Percentiles rank a stretch among this genome's conserved stretches.
Conservation (phyloP, 2,888 invertebrate species). For the Drosophila kuntzei region DNA sequence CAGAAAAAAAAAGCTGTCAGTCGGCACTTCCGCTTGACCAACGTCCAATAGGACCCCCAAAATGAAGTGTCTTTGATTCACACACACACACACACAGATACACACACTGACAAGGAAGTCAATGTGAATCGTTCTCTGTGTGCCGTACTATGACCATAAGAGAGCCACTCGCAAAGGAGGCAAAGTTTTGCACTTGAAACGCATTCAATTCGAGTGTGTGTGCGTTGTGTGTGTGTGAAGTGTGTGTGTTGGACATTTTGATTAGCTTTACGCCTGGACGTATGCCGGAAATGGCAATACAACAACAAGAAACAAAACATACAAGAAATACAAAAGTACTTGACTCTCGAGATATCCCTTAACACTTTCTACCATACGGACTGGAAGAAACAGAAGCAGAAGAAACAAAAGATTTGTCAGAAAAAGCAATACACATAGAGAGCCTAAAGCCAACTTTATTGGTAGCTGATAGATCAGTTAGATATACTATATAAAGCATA, state of each 20-base stretch:
- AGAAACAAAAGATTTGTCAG: neutral
- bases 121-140: neutral
- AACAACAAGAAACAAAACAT: conserved; percentile 28
- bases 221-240: conserved; percentile 21
- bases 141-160: conserved; percentile 22
- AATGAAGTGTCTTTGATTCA: conserved; percentile 47
- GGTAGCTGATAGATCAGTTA: neutral
- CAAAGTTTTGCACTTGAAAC: conserved; percentile 70
- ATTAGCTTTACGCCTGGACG: conserved; percentile 72
- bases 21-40: conserved; percentile 60
- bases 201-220: conserved; percentile 46
- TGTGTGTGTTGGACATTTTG: conserved; percentile 75
- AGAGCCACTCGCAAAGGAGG: conserved; percentile 25
- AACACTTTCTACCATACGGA: neutral
- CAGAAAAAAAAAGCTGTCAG: conserved; percentile 36
- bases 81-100: conserved; percentile 10
- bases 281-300: conserved; percentile 65
- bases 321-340: conserved; percentile 28
- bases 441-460: too few relatives aligned
- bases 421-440: neutral
- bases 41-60: conserved; percentile 34
- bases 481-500: neutral
- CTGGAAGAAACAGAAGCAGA: neutral
- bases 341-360: conserved; percentile 52
- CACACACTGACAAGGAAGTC: conserved; percentile 4